Percentiles rank a stretch among this genome's conserved stretches.
These are phyloP conservation scores for Clarias pachynema DNA, from an alignment of 2,797 vertebrate species.

Conservation along the genomic window DNA sequence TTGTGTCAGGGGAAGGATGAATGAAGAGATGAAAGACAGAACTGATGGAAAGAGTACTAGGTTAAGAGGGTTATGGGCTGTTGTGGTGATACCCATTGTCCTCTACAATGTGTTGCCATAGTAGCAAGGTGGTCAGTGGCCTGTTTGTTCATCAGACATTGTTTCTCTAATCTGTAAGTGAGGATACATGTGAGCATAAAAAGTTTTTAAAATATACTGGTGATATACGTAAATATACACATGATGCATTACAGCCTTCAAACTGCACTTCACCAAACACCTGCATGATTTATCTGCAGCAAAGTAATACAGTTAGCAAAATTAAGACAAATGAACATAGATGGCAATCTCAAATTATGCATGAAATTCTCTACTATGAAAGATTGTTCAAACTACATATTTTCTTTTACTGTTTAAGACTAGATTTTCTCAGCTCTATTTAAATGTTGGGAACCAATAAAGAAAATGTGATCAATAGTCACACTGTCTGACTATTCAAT, in stretches of 20 bases:
- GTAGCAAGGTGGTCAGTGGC: conserved; percentile 80
- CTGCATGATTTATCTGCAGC: background rate
- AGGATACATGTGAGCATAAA: background rate
- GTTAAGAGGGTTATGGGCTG: conserved; percentile 85
- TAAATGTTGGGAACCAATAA: background rate
- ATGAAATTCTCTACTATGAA: background rate
- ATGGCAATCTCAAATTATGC: background rate
- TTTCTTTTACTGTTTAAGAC: background rate
- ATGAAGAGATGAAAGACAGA: conserved; percentile 81
- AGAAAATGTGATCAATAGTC: background rate
- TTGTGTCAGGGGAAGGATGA: conserved; percentile 78
- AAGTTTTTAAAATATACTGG: background rate
- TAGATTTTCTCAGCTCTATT: background rate
- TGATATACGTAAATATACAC: background rate
- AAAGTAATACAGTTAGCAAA: background rate
- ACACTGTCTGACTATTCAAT: background rate
- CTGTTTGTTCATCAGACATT: conserved; percentile 53
- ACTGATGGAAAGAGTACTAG: conserved; percentile 74
- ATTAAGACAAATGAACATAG: background rate
- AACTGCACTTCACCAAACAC: background rate
- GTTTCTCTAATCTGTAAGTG: background rate
- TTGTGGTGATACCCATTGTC: conserved; percentile 82
- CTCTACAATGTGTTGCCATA: conserved; percentile 77
- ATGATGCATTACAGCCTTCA: background rate
- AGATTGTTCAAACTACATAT: background rate